phyloP scores from a whole-genome alignment of 1,140 invertebrate genomes.

The Aethina tumida region DNA sequence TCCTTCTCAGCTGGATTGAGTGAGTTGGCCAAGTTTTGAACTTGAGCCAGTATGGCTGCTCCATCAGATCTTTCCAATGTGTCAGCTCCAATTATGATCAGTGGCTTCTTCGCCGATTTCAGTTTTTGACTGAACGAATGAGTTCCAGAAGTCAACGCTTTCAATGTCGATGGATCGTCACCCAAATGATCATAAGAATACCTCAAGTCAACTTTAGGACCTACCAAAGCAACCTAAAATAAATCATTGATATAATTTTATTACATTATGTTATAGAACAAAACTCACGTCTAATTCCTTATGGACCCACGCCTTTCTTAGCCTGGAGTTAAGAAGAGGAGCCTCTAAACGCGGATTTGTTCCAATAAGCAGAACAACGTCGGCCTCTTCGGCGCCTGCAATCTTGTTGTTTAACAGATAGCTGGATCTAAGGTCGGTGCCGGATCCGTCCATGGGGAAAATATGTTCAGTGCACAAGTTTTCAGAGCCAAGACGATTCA shows the following conservation, averaged over 20 bases:
- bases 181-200: conserved; percentile 92
- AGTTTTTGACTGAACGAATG: conserved; percentile 70
- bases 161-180: conserved; percentile 58
- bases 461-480: conserved; percentile 79
- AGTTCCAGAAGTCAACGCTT: conserved; percentile 61
- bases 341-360: conserved; percentile 97
- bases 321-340: conserved; percentile 90
- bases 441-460: conserved; percentile 75
- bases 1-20: conserved; percentile 33
- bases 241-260: too few relatives aligned
- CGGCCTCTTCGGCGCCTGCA: conserved; percentile 82
- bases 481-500: conserved; percentile 84
- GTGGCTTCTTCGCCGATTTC: conserved; percentile 72
- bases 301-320: conserved; percentile 86
- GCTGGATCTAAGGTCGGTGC: conserved; percentile 81
- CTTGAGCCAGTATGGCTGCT: conserved; percentile 61
- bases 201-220: conserved; percentile 85
- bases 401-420: conserved; percentile 90
- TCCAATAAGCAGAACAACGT: conserved; percentile 87
- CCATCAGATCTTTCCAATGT: conserved; percentile 73
- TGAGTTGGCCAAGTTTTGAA: conserved; percentile 57
- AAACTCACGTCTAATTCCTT: conserved; percentile 58
- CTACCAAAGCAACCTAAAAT: conserved; percentile 62
- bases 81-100: conserved; percentile 86
- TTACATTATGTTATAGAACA: conserved; percentile 1